A percentile compares a stretch with the other conserved stretches of the same genome.
Evolutionary conservation across 2,888 invertebrate species (phyloP).

Genomic region (Latheticus oryzae): DNA sequence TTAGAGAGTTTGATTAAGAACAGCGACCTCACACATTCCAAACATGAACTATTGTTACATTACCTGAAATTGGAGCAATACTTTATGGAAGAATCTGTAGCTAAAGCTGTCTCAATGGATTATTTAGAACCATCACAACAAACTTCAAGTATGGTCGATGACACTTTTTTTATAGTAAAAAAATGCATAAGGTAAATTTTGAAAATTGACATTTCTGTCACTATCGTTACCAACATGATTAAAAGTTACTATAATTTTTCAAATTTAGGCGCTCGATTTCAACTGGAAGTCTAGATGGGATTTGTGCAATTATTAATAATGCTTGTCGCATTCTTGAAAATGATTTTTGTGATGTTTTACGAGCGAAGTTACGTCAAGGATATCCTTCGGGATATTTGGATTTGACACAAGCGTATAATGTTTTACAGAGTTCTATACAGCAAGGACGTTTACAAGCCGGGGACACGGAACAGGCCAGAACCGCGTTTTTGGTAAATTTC

Average conservation of each 20-base stretch:
- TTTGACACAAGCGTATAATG: constrained; percentile 84
- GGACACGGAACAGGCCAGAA: constrained; percentile 81
- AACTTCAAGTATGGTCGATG: constrained; percentile 95
- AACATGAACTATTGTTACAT: constrained; percentile 86
- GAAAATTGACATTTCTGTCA: constrained; percentile 6
- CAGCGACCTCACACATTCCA: constrained; percentile 79
- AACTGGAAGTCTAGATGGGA: constrained; percentile 92
- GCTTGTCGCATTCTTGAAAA: constrained; percentile 89
- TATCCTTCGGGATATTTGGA: constrained; percentile 84
- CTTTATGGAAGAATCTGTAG: constrained; percentile 94
- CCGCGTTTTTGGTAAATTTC: constrained; percentile 77
- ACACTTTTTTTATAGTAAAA: constrained; percentile 96
- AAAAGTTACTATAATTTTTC: too few relatives aligned
- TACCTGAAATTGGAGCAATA: constrained; percentile 94
- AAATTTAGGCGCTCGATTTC: constrained; percentile 83
- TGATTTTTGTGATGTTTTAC: constrained; percentile 80
- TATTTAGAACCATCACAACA: constrained; percentile 76
- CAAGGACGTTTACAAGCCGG: constrained; percentile 83
- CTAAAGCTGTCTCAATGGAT: constrained; percentile 89
- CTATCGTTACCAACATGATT: too few relatives aligned
- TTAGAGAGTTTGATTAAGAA: constrained; percentile 77
- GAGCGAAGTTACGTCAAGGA: constrained; percentile 79
- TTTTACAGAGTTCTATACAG: constrained; percentile 82
- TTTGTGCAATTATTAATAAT: constrained; percentile 96
- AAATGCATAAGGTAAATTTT: constrained; percentile 92